These are phyloP conservation scores for Drosophila atripex DNA, from an alignment of 2,888 invertebrate genomes.

Conservation along the genomic window DNA sequence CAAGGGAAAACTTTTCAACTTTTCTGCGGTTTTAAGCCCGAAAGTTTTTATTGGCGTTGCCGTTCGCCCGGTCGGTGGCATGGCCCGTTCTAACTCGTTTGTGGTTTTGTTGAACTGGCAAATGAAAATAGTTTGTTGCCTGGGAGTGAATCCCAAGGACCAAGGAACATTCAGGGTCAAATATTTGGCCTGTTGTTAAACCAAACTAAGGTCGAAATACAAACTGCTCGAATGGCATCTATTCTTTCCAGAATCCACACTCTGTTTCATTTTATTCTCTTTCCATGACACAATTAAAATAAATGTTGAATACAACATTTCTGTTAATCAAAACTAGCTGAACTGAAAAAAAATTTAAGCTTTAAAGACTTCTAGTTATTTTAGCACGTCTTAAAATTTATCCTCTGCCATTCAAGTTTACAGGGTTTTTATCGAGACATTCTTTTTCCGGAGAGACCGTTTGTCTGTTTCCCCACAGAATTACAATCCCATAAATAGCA, in stretches of 20 bases:
- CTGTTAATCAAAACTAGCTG: background rate
- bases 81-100: conserved; percentile 43
- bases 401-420: conserved; percentile 16
- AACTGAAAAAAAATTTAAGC: background rate
- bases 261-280: conserved; percentile 56
- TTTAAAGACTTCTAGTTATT: background rate
- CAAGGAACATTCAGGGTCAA: conserved; percentile 40
- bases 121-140: conserved; percentile 73
- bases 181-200: conserved; percentile 53
- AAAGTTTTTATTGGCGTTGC: conserved; percentile 64
- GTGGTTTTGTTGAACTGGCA: conserved; percentile 65
- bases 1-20: conserved; percentile 64
- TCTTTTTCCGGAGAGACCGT: conserved; percentile 1
- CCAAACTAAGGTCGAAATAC: conserved; percentile 54
- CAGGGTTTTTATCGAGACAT: conserved; percentile 35
- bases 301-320: conserved; percentile 1
- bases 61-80: background rate
- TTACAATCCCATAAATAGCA: conserved; percentile 68
- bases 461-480: conserved; percentile 25
- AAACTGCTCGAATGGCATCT: background rate
- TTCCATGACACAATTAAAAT: conserved; percentile 50
- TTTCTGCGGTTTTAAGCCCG: conserved; percentile 66
- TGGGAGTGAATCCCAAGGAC: conserved; percentile 25
- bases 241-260: background rate
- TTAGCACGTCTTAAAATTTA: background rate